Evolutionary conservation across 2,113 vertebrate species (phyloP).

Genomic region (Phylloscopus trochiloides): DNA sequence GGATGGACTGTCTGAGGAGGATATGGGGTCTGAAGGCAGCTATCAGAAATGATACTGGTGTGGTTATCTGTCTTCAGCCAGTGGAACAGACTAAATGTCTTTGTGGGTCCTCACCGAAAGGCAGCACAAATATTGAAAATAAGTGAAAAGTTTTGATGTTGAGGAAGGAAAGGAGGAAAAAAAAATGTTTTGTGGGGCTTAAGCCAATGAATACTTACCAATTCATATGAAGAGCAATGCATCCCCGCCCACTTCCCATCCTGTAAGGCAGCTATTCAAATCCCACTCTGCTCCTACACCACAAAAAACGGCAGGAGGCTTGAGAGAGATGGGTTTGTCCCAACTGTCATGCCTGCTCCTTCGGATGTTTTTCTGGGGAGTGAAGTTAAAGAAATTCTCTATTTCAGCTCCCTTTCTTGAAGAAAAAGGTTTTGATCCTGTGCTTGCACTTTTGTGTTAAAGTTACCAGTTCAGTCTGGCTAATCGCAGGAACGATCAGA

Average conservation of each 20-base stretch:
- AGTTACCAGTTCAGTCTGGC: slow-evolving; percentile 3
- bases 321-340: background rate
- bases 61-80: background rate
- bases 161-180: background rate
- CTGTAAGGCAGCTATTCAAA: background rate
- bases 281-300: background rate
- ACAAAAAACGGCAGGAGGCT: background rate
- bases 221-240: background rate
- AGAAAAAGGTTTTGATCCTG: background rate
- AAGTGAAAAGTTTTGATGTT: background rate
- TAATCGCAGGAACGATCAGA: slow-evolving; percentile 38
- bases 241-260: background rate
- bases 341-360: background rate
- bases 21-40: background rate
- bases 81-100: background rate
- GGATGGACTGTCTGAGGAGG: background rate
- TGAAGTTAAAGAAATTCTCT: background rate
- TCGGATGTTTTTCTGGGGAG: background rate
- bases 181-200: background rate
- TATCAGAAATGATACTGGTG: background rate
- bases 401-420: background rate
- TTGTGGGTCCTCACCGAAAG: background rate
- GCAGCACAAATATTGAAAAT: background rate
- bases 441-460: slow-evolving; percentile 17
- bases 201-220: background rate